Evolutionary conservation across 92 coral and sea anemone genomes (phyloP).

Genomic region (Chrysogorgia sp.): DNA sequence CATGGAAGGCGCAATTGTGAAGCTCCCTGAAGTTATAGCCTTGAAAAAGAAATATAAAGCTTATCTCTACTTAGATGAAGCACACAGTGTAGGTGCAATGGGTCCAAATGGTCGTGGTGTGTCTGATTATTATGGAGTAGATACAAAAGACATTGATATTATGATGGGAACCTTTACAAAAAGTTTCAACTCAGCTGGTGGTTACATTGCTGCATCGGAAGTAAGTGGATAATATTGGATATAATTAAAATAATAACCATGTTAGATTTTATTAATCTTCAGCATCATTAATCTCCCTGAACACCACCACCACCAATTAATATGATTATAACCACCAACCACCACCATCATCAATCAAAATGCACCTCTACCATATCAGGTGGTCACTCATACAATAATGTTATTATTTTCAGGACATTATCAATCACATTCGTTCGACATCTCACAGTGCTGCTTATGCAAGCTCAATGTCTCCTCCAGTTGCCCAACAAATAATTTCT

Average conservation of each 20-base stretch:
- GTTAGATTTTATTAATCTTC: not conserved
- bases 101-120: constrained; percentile 94
- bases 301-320: too few relatives aligned
- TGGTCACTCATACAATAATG: not conserved
- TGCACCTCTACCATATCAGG: not conserved
- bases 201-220: constrained; percentile 87
- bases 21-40: constrained; percentile 89
- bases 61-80: constrained; percentile 94
- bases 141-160: constrained; percentile 83
- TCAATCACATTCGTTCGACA: constrained; percentile 77
- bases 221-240: too few relatives aligned
- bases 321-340: too few relatives aligned
- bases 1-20: constrained; percentile 95
- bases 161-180: constrained; percentile 99
- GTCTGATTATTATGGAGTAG: constrained; percentile 85
- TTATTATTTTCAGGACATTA: constrained; percentile 62
- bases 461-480: constrained; percentile 91
- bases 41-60: constrained; percentile 97
- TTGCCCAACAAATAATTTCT: constrained; percentile 75
- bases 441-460: constrained; percentile 99
- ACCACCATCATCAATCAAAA: too few relatives aligned
- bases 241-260: not conserved
- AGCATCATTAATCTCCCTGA: too few relatives aligned
- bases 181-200: constrained; percentile 97
- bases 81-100: constrained; percentile 98